Evolutionary conservation across 2,113 vertebrate species (phyloP), one percentile per base, ranked within the genome.

Genomic region (Hymenochirus boettgeri): DNA sequence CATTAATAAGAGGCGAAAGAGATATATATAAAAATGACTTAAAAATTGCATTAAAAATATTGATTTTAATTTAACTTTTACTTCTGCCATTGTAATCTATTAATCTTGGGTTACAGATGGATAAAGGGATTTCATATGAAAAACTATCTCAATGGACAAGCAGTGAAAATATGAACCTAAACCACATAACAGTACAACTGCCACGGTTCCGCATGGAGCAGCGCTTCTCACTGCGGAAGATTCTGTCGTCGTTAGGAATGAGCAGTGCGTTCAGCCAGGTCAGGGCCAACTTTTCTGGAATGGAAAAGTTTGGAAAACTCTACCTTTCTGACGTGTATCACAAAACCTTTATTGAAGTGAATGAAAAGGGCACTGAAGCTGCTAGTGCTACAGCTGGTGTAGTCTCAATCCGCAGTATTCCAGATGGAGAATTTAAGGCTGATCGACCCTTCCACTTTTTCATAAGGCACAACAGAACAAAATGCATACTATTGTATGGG

Each of bases 281-380:
- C 58, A 79, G 59, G 47, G 84, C 83, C 29, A 83, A 89, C 55
- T 78, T 90, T 33, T 85, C 85, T 24, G 86, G 85, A 23, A 83
- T 88, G 35, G 77, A 81, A 45, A 21, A 1, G 0, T 75, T 75
- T 56, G 72, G 72, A 2, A 76, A 77, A 18, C 66, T 88, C 1
- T 80, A 63, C 23, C 10, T 89, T 4, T 86, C 82, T 2, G 76
- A 82, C 11, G 61, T 78, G 25, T 65, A 77, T 39, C 86, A 86
- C 66, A 82, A 84, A 23, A 80, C 85, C 1, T 81, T 71, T 0
- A 3, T 88, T 27, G 85, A 86, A 55, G 79, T 86, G 2, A 80
- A 72, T 0, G 84, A 88, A 70, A 82, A 86, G 1, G 86, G 87
- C 18, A 85, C 81, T 0, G 79, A 82, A 70, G 85, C 82, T 1